Evolutionary conservation across 2,797 vertebrate species (phyloP), one percentile per base, ranked within the genome.

Genomic region (Ptychadena robeensis): DNA sequence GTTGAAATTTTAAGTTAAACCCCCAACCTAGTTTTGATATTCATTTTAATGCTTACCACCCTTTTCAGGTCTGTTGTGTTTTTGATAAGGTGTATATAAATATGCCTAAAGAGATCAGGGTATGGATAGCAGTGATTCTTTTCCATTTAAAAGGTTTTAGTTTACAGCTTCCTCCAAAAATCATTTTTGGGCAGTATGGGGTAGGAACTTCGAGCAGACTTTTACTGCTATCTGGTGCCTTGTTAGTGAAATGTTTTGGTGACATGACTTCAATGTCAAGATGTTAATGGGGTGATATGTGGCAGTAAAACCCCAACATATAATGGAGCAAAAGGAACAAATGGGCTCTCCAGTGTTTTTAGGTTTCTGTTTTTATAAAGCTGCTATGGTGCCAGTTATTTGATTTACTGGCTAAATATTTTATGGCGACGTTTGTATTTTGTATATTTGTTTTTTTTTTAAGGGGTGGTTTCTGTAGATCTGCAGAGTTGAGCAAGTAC

Each of bases 351-450:
- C 85, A 85, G 28, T 85, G 48, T 66, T 63, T 57, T 72, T 84
- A 61, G 18, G 32, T 79, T 81, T 75, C 37, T 70, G 71, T 85
- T 35, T 85, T 84, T 87, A 84, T 35, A 71, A 89, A 90, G 91
- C 92, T 94, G 90, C 89, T 91, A 65, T 69, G 9, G 28, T 73
- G 67, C 79, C 74, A 87, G 86, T 38, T 90, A 88, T 32, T 86
- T 86, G 68, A 72, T 88, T 85, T 0, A 0, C 85, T 88, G 79
- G 82, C 79, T 35, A 2, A 32, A 86, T 87, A 61, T 73, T 73
- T 74, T 77, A 66, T 72, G 37, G 38, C 15, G 31, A 27, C 9
- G 18, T 40, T 5, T 10, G 0, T 67, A 0, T 25, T 86, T 38
- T 32, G 4, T 63, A 78, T 86, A 79, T 4, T 0, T 34, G 5